phyloP scores from a whole-genome alignment of 2,888 invertebrate genomes.

The Ashinkailepas kermadecensis region DNA sequence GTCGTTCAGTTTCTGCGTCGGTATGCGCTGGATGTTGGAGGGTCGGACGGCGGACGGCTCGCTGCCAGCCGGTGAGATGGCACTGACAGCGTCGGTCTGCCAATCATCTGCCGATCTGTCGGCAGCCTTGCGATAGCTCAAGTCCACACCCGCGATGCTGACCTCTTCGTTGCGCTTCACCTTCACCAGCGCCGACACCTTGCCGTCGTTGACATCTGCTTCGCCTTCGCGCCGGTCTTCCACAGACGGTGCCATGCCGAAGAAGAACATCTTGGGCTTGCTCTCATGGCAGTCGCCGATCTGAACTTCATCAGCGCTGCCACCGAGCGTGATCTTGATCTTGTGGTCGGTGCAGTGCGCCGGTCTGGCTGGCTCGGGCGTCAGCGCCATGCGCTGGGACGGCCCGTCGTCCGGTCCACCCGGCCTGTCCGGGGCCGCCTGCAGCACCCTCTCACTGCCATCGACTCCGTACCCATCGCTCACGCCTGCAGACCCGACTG shows the following conservation, averaged over 20 bases:
- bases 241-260: conserved; percentile 31
- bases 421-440: background rate
- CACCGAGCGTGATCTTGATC: background rate
- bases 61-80: background rate
- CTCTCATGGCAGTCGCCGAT: background rate
- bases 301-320: background rate
- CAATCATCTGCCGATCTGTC: background rate
- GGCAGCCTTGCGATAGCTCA: background rate
- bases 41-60: background rate
- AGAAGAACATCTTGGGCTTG: conserved; percentile 33
- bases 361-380: background rate
- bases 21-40: background rate
- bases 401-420: background rate
- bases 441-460: background rate
- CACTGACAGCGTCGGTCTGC: background rate
- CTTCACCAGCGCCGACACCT: background rate
- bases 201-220: background rate
- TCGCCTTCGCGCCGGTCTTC: background rate
- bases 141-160: background rate
- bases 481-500: no score
- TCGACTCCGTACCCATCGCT: background rate
- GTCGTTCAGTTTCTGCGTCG: conserved; percentile 11
- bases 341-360: background rate
- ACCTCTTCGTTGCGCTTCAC: conserved; percentile 3
- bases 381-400: background rate